These are phyloP conservation scores for Drosophila orosa DNA, from an alignment of 1,140 invertebrate species.

Conservation along the genomic window DNA sequence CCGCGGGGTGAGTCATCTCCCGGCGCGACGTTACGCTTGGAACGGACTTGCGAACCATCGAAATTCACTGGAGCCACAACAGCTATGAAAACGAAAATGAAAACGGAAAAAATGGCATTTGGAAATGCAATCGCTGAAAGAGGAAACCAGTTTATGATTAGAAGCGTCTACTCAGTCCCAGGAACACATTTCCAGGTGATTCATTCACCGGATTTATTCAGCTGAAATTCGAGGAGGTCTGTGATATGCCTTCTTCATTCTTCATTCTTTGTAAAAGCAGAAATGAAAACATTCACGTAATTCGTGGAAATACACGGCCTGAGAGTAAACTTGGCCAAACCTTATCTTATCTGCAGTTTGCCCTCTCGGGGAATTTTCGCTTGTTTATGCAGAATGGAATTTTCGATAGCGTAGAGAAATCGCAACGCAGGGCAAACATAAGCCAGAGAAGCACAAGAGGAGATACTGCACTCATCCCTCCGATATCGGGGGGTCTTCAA, in stretches of 20 bases:
- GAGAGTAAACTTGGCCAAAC: conserved; percentile 6
- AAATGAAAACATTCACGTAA: conserved; percentile 1
- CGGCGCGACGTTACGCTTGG: conserved; percentile 51
- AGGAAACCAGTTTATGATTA: conserved; percentile 72
- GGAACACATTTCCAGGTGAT: conserved; percentile 45
- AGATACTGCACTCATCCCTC: conserved; percentile 88
- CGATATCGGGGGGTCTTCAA: conserved; percentile 92
- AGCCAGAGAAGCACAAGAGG: background rate
- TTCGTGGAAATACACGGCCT: conserved; percentile 50
- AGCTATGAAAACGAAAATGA: conserved; percentile 23
- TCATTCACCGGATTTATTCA: conserved; percentile 25
- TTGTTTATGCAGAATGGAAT: conserved; percentile 53
- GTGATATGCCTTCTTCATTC: background rate
- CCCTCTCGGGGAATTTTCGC: conserved; percentile 4
- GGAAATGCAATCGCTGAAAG: conserved; percentile 38
- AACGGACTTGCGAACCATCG: conserved; percentile 54
- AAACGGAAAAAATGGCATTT: conserved; percentile 37
- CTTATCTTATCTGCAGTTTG: conserved; percentile 33
- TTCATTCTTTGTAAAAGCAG: conserved; percentile 8
- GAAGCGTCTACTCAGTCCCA: conserved; percentile 20
- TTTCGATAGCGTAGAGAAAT: conserved; percentile 53
- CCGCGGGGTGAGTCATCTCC: conserved; percentile 56
- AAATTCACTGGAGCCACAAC: conserved; percentile 45
- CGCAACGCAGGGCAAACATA: conserved; percentile 17
- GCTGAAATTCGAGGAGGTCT: conserved; percentile 29